phyloP scores from a whole-genome alignment of 2,888 invertebrate species.

The Agonopterix alstromeriana region DNA sequence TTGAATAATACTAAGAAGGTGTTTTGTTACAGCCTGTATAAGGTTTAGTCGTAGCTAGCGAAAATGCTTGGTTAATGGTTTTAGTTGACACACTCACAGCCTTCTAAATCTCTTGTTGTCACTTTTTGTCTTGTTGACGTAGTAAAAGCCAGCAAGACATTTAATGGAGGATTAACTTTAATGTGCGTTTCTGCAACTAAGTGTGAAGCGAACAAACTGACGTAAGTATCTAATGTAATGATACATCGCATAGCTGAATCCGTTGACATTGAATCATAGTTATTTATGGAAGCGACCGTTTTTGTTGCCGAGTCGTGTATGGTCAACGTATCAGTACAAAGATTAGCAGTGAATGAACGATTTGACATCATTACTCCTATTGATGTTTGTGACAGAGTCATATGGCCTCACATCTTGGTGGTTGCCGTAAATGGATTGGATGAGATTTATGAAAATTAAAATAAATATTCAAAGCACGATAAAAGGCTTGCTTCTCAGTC shows the following conservation, averaged over 20 bases:
- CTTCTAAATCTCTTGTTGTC: too few species aligned
- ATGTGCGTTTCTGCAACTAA: too few species aligned
- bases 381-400: slow-evolving; percentile 20
- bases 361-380: slow-evolving; percentile 39
- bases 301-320: slow-evolving; percentile 45
- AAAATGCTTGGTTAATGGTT: background rate
- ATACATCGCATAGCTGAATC: slow-evolving; percentile 28
- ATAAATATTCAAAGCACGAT: too few species aligned
- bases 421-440: background rate
- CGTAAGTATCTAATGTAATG: slow-evolving; percentile 30
- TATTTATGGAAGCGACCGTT: slow-evolving; percentile 60
- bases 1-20: too few species aligned
- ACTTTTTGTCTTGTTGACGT: too few species aligned
- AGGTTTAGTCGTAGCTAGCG: background rate
- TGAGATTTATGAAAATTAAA: too few species aligned
- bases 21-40: too few species aligned
- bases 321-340: slow-evolving; percentile 22
- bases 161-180: too few species aligned
- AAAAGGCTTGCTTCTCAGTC: too few species aligned
- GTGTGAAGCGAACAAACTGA: too few species aligned
- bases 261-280: slow-evolving; percentile 64
- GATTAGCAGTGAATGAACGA: slow-evolving; percentile 52
- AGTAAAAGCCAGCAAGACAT: too few species aligned
- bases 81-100: too few species aligned
- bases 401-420: background rate